Evolutionary conservation across 2,888 invertebrate species (phyloP), one percentile per base, ranked within the genome.

Genomic region (Ormia ochracea): DNA sequence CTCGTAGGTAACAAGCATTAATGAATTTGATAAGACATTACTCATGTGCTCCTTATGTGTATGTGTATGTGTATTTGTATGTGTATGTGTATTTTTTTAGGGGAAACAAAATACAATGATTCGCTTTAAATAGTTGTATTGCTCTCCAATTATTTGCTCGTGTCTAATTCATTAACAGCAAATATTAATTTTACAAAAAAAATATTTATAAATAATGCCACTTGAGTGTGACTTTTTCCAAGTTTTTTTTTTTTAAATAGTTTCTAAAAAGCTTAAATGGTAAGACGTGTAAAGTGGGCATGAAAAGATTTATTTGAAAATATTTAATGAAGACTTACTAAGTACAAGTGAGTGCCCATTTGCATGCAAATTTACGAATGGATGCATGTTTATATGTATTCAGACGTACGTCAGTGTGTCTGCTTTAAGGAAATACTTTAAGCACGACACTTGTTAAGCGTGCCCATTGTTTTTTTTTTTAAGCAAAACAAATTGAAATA

Each of bases 171-270:
- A 73, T 66, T 74, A 41, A 58, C 56, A 70, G 21, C 45, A 38
- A 48, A 56, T 23, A 17, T n/a, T n/a, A 28, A 59, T 52, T 65
- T 45, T 48, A 36, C 4, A 38, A 5, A 33, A 48, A 58, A 43
- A 66, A 70, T 41, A 70, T 66, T 58, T 58, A 66, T 31, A 56
- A 73, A 78, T 61, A 73, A 73, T 78, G 45, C 66, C 78, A 61
- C 73, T 73, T 78, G 68, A 68, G 78, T 78, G 78, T 26, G 72
- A 78, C 54, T 78, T 72, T 77, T 21, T 61, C 3, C 36, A 36
- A n/a, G n/a, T n/a, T n/a, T n/a, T n/a, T 41, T 1, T 50, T 1
- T 61, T 59, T 23, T 1, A 41, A 50, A 59, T 50, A 70, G 38
- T 59, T 59, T 50, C 52, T 38, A 61, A 61, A 70, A 61, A 52